Conservation (phyloP, 2,113 vertebrate species). For the Pteruthius melanotis region DNA sequence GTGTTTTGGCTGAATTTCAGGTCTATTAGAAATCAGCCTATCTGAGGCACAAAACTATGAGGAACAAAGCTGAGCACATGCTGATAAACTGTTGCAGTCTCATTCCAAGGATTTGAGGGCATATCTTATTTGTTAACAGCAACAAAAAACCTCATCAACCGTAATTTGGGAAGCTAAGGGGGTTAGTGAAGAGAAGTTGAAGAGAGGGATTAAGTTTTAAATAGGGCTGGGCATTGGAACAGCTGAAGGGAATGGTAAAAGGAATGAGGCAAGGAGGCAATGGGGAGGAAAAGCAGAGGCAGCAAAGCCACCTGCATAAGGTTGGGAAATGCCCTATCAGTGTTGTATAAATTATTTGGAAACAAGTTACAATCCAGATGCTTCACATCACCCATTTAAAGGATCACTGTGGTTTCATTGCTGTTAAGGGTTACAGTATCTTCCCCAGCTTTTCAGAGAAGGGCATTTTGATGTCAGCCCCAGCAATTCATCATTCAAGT, state of each 20-base stretch:
- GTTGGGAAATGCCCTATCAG: neutral
- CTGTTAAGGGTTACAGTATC: neutral
- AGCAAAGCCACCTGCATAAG: neutral
- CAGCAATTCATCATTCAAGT: neutral
- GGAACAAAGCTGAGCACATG: neutral
- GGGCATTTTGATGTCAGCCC: neutral
- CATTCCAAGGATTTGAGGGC: neutral
- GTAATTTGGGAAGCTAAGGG: neutral
- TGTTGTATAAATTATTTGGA: neutral
- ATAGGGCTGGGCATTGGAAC: neutral
- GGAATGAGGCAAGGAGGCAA: neutral
- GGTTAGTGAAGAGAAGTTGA: neutral
- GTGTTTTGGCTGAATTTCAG: neutral
- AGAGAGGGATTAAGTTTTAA: neutral
- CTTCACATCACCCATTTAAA: neutral
- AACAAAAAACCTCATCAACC: accelerated
- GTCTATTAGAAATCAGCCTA: neutral
- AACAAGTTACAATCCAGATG: neutral
- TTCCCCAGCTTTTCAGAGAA: neutral
- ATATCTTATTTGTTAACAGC: neutral
- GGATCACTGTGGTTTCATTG: neutral
- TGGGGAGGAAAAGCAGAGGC: neutral
- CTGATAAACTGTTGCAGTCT: neutral
- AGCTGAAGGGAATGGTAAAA: neutral
- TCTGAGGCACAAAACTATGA: neutral